Evolutionary conservation across 2,888 invertebrate species (phyloP), one percentile per base, ranked within the genome.

Genomic region (Athalia circularis): DNA sequence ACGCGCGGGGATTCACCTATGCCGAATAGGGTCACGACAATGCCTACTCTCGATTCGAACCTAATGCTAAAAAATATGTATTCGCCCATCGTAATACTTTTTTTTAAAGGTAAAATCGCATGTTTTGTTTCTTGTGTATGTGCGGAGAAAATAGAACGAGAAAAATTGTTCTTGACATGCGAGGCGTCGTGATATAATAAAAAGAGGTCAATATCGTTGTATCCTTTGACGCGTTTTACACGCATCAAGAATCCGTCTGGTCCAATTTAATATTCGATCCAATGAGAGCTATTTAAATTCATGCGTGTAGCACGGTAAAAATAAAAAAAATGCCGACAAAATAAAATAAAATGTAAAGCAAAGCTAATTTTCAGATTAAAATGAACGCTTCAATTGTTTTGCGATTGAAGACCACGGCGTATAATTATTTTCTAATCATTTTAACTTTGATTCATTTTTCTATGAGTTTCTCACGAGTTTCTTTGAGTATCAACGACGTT

Each of bases 151-250:
- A 29, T 29, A 29, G 29, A 29, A 29, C 29, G 29, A 29, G 29
- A 29, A 29, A 29, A 29, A 29, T 29, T 29, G 29, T 29, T 11
- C 13, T 52, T 54, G 68, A 54, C 50, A 52, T 43, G 54, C 68
- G 68, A 52, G 11, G 54, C 68, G 68, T 68, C 54, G 54, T 54
- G 68, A 68, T 54, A 68, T 68, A 52, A 68, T 68, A 50, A 68
- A 29, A 68, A 68, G 68, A 54, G 68, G 68, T 68, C 68, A 50
- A 68, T 68, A 29, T 54, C 29, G 65, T 48, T 65, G 65, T 48
- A 48, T 64, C 45, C 11, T 45, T 64, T 64, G 45, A 45, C 67
- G n/a, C 67, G n/a, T 67, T 7, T 67, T 67, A 50, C 50, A 29
- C n/a, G 54, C 45, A 15, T 43, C 9, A 11, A 68, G 61, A 52